Evolutionary conservation across 2,888 invertebrate genomes (phyloP).

Genomic region (Phengaris alcon): DNA sequence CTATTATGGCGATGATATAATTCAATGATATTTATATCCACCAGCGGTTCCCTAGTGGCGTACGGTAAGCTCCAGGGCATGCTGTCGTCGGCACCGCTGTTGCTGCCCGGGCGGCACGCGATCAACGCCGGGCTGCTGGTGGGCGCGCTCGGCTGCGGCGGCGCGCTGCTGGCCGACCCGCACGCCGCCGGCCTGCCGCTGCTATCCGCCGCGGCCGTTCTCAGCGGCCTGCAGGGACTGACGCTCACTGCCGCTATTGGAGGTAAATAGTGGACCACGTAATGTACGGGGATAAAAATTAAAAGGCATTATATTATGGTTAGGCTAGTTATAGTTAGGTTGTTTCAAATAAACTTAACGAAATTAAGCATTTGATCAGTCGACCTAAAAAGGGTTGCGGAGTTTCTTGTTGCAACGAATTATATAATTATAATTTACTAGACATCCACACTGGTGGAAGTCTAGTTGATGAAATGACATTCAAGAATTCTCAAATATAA

Average conservation of each 20-base stretch:
- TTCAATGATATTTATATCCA: slow-evolving; percentile 32
- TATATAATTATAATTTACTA: too few relatives aligned
- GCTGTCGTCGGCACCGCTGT: slow-evolving; percentile 87
- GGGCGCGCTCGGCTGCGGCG: slow-evolving; percentile 87
- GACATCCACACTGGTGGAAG: too few relatives aligned
- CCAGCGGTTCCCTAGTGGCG: slow-evolving; percentile 90
- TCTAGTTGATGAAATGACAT: too few relatives aligned
- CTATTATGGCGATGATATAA: too few relatives aligned
- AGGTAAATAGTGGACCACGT: slow-evolving; percentile 70
- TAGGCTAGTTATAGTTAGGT: too few relatives aligned
- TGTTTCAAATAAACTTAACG: too few relatives aligned
- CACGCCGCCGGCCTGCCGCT: slow-evolving; percentile 85
- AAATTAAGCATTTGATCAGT: too few relatives aligned
- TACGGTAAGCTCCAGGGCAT: slow-evolving; percentile 93
- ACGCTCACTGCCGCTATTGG: slow-evolving; percentile 94
- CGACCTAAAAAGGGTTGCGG: too few relatives aligned
- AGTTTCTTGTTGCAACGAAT: too few relatives aligned
- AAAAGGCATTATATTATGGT: too few relatives aligned
- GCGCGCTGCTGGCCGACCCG: slow-evolving; percentile 80
- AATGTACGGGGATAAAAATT: too few relatives aligned
- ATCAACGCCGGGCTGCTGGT: slow-evolving; percentile 84
- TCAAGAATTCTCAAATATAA: too few relatives aligned
- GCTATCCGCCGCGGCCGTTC: slow-evolving; percentile 85
- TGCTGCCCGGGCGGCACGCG: slow-evolving; percentile 90
- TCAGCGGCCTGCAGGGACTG: slow-evolving; percentile 90